Percentiles rank a stretch among this genome's conserved stretches.
These are phyloP conservation scores for Trochalopteron elliotii DNA, from an alignment of 2,113 vertebrate genomes.

Conservation along the genomic window DNA sequence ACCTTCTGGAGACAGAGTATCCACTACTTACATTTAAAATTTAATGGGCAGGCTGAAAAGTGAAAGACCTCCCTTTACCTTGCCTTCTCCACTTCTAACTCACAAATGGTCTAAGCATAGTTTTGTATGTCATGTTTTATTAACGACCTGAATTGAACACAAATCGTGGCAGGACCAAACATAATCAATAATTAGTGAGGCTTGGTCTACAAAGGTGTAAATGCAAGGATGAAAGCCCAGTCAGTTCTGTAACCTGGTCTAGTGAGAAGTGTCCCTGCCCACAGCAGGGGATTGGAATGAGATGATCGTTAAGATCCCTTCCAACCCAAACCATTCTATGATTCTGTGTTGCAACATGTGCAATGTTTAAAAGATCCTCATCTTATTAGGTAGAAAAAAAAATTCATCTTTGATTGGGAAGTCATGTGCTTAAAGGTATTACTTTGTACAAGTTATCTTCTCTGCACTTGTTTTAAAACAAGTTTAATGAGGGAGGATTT, in stretches of 20 bases:
- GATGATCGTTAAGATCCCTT: neutral
- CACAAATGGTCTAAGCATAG: neutral
- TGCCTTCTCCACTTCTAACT: neutral
- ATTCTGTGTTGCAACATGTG: neutral
- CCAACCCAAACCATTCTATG: neutral
- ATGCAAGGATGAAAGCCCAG: neutral
- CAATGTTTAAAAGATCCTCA: neutral
- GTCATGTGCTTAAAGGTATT: neutral
- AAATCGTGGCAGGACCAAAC: neutral
- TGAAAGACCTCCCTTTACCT: neutral
- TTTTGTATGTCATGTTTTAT: neutral
- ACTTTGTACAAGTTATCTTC: neutral
- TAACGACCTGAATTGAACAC: neutral
- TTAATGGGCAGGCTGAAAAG: neutral
- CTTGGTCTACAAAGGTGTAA: neutral
- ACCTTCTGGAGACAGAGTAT: neutral
- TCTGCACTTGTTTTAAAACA: neutral
- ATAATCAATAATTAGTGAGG: neutral
- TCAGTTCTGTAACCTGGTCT: neutral
- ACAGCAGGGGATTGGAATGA: neutral
- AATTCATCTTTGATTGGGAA: neutral
- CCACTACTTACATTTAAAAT: neutral
- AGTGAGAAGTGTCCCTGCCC: neutral
- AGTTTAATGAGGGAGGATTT: neutral
- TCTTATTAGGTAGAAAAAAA: neutral